Conservation (phyloP, 2,113 vertebrate species). For the Pollimyrus isidori region DNA sequence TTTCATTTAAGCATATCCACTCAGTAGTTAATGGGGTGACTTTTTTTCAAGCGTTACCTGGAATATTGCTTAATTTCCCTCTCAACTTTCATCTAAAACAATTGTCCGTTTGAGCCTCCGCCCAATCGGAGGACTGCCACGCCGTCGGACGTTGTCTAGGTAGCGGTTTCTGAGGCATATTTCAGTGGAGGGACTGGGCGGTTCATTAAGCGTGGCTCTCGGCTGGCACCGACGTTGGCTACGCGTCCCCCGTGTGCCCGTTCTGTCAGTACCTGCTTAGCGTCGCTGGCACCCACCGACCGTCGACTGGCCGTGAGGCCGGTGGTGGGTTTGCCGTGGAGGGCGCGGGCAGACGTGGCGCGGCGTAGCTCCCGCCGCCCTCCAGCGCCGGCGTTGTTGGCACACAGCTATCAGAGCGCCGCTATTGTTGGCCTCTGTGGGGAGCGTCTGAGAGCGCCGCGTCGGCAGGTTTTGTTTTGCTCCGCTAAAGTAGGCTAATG, state of each 20-base stretch:
- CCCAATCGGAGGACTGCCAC: not conserved
- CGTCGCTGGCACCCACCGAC: constrained; percentile 18
- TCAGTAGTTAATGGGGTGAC: not conserved
- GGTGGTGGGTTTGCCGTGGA: not conserved
- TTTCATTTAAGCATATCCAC: not conserved
- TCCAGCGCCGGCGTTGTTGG: not conserved
- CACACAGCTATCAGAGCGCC: not conserved
- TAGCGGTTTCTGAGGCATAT: not conserved
- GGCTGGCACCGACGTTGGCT: not conserved
- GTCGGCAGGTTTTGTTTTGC: constrained; percentile 7
- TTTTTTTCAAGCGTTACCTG: not conserved
- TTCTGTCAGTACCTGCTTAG: constrained; percentile 16
- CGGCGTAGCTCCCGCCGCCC: not conserved
- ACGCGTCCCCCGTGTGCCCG: constrained; percentile 6
- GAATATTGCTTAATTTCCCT: not conserved
- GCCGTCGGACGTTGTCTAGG: not conserved
- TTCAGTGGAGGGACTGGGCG: not conserved
- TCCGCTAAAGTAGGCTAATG: not conserved
- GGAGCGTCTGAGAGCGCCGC: constrained; percentile 4
- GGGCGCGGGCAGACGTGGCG: not conserved
- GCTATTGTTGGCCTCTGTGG: constrained; percentile 9
- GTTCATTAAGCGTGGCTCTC: constrained; percentile 14
- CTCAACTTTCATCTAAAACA: too few relatives aligned
- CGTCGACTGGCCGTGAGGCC: constrained; percentile 28
- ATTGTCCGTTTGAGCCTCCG: not conserved